Percentiles rank a stretch among this genome's conserved stretches.
These are phyloP conservation scores for Tapera naevia DNA, from an alignment of 2,797 vertebrate species.

Conservation along the genomic window DNA sequence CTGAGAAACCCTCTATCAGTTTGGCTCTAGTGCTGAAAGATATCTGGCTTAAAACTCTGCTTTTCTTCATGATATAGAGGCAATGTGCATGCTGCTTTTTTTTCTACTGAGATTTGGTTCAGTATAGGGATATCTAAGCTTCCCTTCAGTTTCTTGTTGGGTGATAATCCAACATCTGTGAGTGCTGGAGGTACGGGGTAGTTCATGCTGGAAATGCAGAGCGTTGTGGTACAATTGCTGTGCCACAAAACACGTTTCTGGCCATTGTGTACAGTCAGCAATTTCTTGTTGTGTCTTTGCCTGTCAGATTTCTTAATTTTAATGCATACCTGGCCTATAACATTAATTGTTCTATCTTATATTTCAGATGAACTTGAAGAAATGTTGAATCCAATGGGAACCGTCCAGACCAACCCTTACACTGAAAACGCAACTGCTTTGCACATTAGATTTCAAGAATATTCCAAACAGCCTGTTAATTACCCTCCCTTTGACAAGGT, in stretches of 20 bases:
- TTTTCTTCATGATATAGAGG: background rate
- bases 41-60: background rate
- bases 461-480: constrained; percentile 82
- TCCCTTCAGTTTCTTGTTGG: background rate
- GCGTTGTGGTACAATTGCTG: background rate
- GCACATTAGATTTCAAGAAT: constrained; percentile 90
- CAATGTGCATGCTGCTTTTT: background rate
- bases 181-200: background rate
- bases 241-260: background rate
- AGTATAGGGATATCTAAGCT: background rate
- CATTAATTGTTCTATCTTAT: background rate
- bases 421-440: constrained; percentile 93
- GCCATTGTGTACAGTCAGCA: background rate
- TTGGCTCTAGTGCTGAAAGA: background rate
- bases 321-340: background rate
- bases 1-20: background rate
- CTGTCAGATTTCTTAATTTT: background rate
- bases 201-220: background rate
- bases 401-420: constrained; percentile 95
- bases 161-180: background rate
- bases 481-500: constrained; percentile 99
- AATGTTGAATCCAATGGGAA: constrained; percentile 99
- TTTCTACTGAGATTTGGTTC: background rate
- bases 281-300: background rate
- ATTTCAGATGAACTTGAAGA: constrained; percentile 98